Percentiles rank a stretch among this genome's conserved stretches.
Conservation (phyloP, 2,113 vertebrate species). For the Potamarius usumacintae region DNA sequence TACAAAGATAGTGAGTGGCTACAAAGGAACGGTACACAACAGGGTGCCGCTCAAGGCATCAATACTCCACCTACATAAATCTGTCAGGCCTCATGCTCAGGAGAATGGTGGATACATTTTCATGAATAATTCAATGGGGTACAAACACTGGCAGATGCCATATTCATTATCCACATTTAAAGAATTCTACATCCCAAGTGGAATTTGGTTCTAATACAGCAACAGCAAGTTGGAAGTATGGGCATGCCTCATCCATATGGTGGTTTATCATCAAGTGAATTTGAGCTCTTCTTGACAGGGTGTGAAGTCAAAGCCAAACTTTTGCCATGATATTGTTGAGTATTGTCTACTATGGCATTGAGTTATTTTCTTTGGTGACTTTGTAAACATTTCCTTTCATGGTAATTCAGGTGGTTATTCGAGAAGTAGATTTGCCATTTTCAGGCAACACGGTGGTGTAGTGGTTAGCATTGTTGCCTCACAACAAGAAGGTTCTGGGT, state of each 20-base stretch:
- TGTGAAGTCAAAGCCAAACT: neutral
- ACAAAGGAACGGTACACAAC: neutral
- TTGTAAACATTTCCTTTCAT: neutral
- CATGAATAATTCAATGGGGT: slow-evolving; percentile 41
- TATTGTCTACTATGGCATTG: neutral
- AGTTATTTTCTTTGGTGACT: neutral
- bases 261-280: neutral
- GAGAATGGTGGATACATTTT: slow-evolving; percentile 24
- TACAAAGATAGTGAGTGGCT: neutral
- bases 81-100: neutral
- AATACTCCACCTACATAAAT: slow-evolving; percentile 22
- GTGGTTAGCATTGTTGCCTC: too few relatives aligned
- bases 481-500: too few relatives aligned
- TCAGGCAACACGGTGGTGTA: neutral
- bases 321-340: neutral
- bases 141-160: slow-evolving; percentile 30
- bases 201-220: neutral
- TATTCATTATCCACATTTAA: slow-evolving; percentile 23
- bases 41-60: slow-evolving; percentile 12
- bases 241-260: neutral
- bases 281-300: neutral
- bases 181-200: neutral
- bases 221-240: neutral
- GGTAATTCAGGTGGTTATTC: neutral
- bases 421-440: neutral